Evolutionary conservation across 2,888 invertebrate genomes (phyloP), one percentile per base, ranked within the genome.

Genomic region (Lepidocyrtinus sp.): DNA sequence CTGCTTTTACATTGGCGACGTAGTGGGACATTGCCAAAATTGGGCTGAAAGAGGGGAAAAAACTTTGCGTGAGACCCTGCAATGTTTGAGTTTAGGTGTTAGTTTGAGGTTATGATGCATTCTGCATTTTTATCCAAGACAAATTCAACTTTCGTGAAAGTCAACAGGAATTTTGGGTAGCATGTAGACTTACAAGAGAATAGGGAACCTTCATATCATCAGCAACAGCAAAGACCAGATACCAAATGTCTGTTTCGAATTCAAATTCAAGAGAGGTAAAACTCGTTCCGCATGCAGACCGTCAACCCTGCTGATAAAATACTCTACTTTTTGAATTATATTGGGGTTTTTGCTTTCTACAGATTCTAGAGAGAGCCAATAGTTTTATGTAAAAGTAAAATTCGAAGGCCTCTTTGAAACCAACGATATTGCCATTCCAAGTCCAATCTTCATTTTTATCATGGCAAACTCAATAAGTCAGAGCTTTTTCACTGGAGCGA

Each of bases 181-280:
- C 68, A 12, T 36, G 21, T 59, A 21, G 59, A 21, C n/a, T n/a
- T n/a, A n/a, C n/a, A n/a, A n/a, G n/a, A n/a, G 25, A 19, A 45
- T 46, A 25, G 64, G 64, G 22, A 27, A 65, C 19, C 64, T 26
- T 36, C 71, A 63, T 59, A 46, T 12, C 59, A 69, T 46, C 45
- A 75, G 21, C 3, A 65, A 22, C 17, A 19, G 19, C 68, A 45
- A 22, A 19, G 24, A 68, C 21, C 25, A 64, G 24, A 46, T 59
- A 27, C 25, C 50, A 55, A 50, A 27, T 69, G 62, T 71, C 63
- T 26, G 67, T 63, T 69, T 79, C 77, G 62, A 77, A 82, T 81
- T 81, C 77, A 82, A 74, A 82, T 82, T 82, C 76, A 76, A 45
- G 70, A 74, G 70, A 69, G 72, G 69, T 63, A 61, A 61, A 65